These are phyloP conservation scores for Camponotus fellah DNA, from an alignment of 2,888 invertebrate genomes.

Conservation along the genomic window DNA sequence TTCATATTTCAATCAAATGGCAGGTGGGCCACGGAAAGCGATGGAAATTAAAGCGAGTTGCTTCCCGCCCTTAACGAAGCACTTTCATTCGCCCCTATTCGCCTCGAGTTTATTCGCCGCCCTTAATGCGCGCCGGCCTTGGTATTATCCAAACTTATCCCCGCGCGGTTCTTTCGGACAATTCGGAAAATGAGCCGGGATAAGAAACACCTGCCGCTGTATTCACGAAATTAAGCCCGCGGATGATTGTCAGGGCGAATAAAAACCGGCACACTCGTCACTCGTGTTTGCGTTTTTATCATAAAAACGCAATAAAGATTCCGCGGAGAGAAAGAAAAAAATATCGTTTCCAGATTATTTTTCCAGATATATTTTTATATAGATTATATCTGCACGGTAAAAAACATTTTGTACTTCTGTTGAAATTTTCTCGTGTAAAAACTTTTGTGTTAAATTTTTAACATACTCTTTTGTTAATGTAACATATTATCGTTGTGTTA, in stretches of 20 bases:
- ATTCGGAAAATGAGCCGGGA: constrained; percentile 58
- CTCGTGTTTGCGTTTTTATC: not conserved
- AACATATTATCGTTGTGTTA: too few species aligned
- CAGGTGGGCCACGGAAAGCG: constrained; percentile 51
- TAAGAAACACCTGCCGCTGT: constrained; percentile 50
- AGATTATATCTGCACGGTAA: too few species aligned
- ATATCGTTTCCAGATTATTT: not conserved
- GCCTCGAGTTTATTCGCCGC: constrained; percentile 40
- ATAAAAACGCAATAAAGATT: constrained; percentile 7
- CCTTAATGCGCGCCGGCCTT: constrained; percentile 42
- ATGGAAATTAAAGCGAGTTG: constrained; percentile 56
- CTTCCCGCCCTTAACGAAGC: constrained; percentile 51
- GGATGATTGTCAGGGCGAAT: constrained; percentile 30
- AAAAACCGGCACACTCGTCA: not conserved
- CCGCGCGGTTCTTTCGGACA: constrained; percentile 34
- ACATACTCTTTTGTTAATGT: too few species aligned
- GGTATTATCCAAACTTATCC: constrained; percentile 47
- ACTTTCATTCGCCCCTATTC: constrained; percentile 53
- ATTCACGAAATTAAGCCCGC: constrained; percentile 39
- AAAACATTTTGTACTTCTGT: too few species aligned
- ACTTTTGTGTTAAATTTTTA: too few species aligned
- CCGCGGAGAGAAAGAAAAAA: not conserved
- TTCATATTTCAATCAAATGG: constrained; percentile 50
- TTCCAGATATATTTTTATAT: not conserved
- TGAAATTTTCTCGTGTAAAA: too few species aligned